These are phyloP conservation scores for Bedellia somnulentella DNA, from an alignment of 2,888 invertebrate genomes.

Conservation along the genomic window DNA sequence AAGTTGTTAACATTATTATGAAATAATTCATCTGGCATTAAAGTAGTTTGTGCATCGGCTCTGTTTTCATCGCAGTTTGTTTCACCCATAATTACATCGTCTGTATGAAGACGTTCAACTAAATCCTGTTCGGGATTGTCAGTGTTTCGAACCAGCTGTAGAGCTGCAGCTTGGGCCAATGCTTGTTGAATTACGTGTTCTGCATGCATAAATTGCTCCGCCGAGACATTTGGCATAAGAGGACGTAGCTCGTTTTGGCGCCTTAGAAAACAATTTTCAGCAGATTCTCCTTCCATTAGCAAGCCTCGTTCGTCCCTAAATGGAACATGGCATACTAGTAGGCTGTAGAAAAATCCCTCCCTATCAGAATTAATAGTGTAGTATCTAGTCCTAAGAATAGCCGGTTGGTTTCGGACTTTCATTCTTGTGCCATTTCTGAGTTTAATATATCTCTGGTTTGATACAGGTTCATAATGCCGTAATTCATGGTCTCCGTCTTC, in stretches of 20 bases:
- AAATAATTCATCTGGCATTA: not conserved
- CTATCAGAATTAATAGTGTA: conserved; percentile 15
- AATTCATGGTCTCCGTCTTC: conserved; percentile 13
- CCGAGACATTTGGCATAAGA: conserved; percentile 10
- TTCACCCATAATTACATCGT: not conserved
- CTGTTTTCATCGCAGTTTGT: not conserved
- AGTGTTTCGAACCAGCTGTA: no score
- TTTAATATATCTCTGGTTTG: conserved; percentile 13
- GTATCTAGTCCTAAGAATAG: conserved; percentile 17
- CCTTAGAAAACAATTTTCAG: conserved; percentile 13
- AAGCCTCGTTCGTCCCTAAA: conserved; percentile 13
- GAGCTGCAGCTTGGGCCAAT: no score
- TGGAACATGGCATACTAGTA: conserved; percentile 15
- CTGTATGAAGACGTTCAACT: not conserved
- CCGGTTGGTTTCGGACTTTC: conserved; percentile 15
- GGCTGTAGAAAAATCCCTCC: no score
- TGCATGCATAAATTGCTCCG: no score
- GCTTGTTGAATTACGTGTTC: no score
- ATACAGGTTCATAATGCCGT: conserved; percentile 10
- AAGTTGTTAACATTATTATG: not conserved
- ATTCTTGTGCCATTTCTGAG: conserved; percentile 14
- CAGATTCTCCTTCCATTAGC: conserved; percentile 12
- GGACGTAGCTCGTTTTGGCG: conserved; percentile 12
- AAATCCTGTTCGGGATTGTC: no score
- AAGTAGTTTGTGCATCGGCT: not conserved